Base-by-base conservation (phyloP, 2,888 invertebrate species). In the Polylopha cassiicola region DNA sequence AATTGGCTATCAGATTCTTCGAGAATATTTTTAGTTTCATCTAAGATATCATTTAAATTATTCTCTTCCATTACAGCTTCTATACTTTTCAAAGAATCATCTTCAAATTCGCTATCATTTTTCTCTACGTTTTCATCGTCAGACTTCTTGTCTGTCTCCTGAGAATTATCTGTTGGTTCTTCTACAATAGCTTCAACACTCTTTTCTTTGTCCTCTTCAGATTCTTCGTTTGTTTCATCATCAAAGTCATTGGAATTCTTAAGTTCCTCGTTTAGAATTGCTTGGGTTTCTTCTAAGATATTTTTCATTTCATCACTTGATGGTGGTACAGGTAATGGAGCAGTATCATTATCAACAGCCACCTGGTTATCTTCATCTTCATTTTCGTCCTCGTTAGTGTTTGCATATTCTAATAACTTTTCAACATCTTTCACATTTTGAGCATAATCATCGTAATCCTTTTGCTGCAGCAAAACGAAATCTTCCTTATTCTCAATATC, bases 281-380 rank as follows among this genome's bases (percentile, higher is more conserved):
- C 49, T 23, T 51, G 33, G 2, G 54, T 53, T 46, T 71, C 65
- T 23, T 59, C 50, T 5, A 66, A 33, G 21, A 65, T 50, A 11
- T 46, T 47, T 6, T 55, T 49, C 0, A 55, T 49, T 24, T 46
- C 31, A 10, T 42, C 28, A 28, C 5, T 37, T 17, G 9, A n/a
- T 6, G 22, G 17, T 11, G 27, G 10, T 11, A 34, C 13, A 27
- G 16, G 36, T 15, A 41, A 42, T 16, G 42, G 28, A 33, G n/a
- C 22, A 3, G 36, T 26, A 11, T 27, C 20, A 1, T 34, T 39
- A 14, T 47, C 43, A 3, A 44, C 46, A 7, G 30, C 32, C 8
- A 46, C 43, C 3, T 47, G 37, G 3, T 34, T 32, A 11, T 17
- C 22, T 7, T 13, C 34, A 37, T 51, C 41, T 2, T 47, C 39